A percentile compares a stretch with the other conserved stretches of the same genome.
These are phyloP conservation scores for Strigamia maritima DNA, from an alignment of 2,888 invertebrate species.

Conservation along the genomic window DNA sequence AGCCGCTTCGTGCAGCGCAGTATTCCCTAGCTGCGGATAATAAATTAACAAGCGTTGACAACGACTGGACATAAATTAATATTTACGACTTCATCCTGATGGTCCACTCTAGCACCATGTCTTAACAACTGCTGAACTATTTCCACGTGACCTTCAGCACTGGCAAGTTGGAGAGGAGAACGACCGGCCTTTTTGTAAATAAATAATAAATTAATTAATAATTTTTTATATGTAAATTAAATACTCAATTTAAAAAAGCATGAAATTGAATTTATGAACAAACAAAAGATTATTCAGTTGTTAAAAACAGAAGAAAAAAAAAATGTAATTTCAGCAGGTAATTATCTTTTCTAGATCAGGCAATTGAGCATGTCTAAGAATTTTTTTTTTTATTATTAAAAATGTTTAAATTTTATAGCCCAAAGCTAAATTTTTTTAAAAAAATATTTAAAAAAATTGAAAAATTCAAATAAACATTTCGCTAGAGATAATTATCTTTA, in stretches of 20 bases:
- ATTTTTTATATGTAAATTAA: background rate
- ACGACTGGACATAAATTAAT: slow-evolving; percentile 43
- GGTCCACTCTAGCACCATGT: slow-evolving; percentile 66
- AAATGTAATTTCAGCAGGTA: background rate
- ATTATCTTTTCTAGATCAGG: background rate
- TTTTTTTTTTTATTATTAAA: background rate
- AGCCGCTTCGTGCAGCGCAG: slow-evolving; percentile 87
- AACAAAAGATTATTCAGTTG: no score
- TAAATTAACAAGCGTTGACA: background rate
- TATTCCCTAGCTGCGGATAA: slow-evolving; percentile 79
- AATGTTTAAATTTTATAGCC: background rate
- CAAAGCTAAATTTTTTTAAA: background rate
- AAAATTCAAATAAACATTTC: no score
- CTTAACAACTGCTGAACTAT: slow-evolving; percentile 68
- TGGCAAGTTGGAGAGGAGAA: slow-evolving; percentile 73
- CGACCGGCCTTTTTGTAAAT: slow-evolving; percentile 61
- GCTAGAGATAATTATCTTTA: background rate
- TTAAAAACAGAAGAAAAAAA: no score
- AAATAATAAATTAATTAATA: background rate
- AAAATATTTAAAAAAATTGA: background rate
- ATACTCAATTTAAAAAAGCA: background rate
- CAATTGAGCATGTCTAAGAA: background rate
- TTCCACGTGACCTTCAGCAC: slow-evolving; percentile 76
- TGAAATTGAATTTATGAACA: background rate
- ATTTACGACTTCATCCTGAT: slow-evolving; percentile 70